These are phyloP conservation scores for Adelphocoris suturalis DNA, from an alignment of 2,888 invertebrate species.

Conservation along the genomic window DNA sequence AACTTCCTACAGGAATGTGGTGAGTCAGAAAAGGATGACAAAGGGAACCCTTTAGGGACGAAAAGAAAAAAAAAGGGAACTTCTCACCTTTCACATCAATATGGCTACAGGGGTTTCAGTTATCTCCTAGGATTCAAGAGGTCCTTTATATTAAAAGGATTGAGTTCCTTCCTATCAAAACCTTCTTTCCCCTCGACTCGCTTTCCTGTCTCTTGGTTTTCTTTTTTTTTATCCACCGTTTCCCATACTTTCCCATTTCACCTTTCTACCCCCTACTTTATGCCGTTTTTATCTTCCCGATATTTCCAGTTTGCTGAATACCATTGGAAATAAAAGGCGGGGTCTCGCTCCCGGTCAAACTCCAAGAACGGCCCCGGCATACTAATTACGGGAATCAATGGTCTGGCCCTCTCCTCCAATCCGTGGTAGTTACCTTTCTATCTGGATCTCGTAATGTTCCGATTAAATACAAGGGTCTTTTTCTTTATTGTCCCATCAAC, in stretches of 20 bases:
- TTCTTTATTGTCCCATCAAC: constrained; percentile 13
- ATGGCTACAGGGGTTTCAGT: constrained; percentile 70
- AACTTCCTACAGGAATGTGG: constrained; percentile 18
- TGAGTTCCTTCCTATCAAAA: constrained; percentile 69
- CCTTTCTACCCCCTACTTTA: constrained; percentile 47
- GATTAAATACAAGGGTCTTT: not conserved
- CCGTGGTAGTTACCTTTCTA: constrained; percentile 44
- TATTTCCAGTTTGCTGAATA: constrained; percentile 51
- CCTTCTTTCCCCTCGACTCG: constrained; percentile 34
- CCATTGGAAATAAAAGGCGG: constrained; percentile 11
- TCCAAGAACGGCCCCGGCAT: constrained; percentile 36
- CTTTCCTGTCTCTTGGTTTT: constrained; percentile 25
- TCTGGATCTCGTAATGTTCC: constrained; percentile 14
- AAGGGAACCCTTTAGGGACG: constrained; percentile 41
- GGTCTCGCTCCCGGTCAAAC: constrained; percentile 31
- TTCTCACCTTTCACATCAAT: constrained; percentile 72
- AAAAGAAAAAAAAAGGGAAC: constrained; percentile 35
- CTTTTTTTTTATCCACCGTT: constrained; percentile 33
- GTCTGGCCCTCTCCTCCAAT: constrained; percentile 24
- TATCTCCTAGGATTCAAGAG: constrained; percentile 70
- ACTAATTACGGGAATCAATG: constrained; percentile 65
- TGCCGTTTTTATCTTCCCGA: constrained; percentile 61
- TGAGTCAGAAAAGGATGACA: constrained; percentile 11
- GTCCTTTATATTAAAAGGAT: constrained; percentile 71
- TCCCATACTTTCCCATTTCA: constrained; percentile 61